Evolutionary conservation across 2,888 invertebrate species (phyloP), one percentile per base, ranked within the genome.

Genomic region (Polyploca ridens): DNA sequence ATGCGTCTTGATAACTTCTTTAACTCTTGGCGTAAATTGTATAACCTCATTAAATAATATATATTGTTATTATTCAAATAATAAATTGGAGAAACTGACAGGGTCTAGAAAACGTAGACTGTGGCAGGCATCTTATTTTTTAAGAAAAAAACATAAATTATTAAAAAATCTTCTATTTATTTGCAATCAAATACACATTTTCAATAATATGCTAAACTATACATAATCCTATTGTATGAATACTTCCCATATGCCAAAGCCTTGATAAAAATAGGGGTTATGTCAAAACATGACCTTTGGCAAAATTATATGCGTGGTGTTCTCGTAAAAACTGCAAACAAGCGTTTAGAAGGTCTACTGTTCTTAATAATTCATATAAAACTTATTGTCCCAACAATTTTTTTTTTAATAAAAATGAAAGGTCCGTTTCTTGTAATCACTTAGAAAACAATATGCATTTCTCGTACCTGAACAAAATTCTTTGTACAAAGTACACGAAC

Each of bases 271-370:
- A 19, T 19, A 54, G 19, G 54, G 19, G 19, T 54, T 54, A 54
- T 54, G 10, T 54, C 8, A 54, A 49, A n/a, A 54, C 11, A 54
- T 54, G 54, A 54, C 54, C 54, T 54, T 54, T 19, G 54, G 19
- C 19, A 49, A 16, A 16, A 49, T 11, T 3, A 14, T 54, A 19
- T 19, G 10, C 19, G 16, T 54, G 10, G 49, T 54, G 3, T 54
- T n/a, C 46, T n/a, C n/a, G n/a, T n/a, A 46, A 46, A 46, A 46
- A 1, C 6, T 54, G 10, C 16, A 16, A 16, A 54, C 54, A 54
- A 54, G 19, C 16, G 10, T 27, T 27, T n/a, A n/a, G n/a, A n/a
- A n/a, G n/a, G n/a, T n/a, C n/a, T n/a, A n/a, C n/a, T n/a, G n/a
- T n/a, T n/a, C n/a, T n/a, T n/a, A n/a, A n/a, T n/a, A n/a, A n/a